phyloP scores from a whole-genome alignment of 2,797 vertebrate genomes.

The Aldrovandia affinis region DNA sequence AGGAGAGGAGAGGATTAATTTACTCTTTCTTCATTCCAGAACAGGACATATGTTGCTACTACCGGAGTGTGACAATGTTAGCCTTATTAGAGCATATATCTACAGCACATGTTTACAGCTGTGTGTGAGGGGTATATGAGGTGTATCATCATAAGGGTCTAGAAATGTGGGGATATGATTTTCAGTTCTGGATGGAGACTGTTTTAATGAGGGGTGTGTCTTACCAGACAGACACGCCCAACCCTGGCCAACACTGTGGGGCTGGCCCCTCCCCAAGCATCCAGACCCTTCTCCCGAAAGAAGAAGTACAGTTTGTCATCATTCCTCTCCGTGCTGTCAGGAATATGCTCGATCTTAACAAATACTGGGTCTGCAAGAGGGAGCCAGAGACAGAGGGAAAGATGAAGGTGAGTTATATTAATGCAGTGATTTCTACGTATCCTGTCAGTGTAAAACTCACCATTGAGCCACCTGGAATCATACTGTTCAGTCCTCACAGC shows the following conservation, averaged over 20 bases:
- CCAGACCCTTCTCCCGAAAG: slow-evolving; percentile 70
- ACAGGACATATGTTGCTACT: background rate
- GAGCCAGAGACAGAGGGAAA: background rate
- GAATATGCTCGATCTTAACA: slow-evolving; percentile 67
- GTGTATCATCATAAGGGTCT: too few relatives aligned
- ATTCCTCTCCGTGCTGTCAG: slow-evolving; percentile 68
- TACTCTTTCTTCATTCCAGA: background rate
- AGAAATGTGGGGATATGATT: background rate
- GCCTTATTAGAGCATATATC: background rate
- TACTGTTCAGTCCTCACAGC: slow-evolving; percentile 72
- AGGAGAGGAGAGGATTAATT: background rate
- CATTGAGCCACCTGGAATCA: slow-evolving; percentile 73
- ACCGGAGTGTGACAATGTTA: background rate
- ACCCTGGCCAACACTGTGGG: slow-evolving; percentile 68
- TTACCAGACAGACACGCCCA: slow-evolving; percentile 72
- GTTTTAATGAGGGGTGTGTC: background rate
- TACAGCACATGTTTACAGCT: too few relatives aligned
- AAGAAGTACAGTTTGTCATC: slow-evolving; percentile 76
- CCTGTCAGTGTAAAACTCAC: slow-evolving; percentile 45
- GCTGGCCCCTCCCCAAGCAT: slow-evolving; percentile 60
- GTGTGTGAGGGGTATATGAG: too few relatives aligned
- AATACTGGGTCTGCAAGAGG: slow-evolving; percentile 66
- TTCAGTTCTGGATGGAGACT: background rate
- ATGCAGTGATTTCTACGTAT: background rate
- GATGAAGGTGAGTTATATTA: background rate